Percentiles rank a stretch among this genome's conserved stretches.
phyloP scores from a whole-genome alignment of 2,888 invertebrate genomes.

The Drosophila suboccidentalis region DNA sequence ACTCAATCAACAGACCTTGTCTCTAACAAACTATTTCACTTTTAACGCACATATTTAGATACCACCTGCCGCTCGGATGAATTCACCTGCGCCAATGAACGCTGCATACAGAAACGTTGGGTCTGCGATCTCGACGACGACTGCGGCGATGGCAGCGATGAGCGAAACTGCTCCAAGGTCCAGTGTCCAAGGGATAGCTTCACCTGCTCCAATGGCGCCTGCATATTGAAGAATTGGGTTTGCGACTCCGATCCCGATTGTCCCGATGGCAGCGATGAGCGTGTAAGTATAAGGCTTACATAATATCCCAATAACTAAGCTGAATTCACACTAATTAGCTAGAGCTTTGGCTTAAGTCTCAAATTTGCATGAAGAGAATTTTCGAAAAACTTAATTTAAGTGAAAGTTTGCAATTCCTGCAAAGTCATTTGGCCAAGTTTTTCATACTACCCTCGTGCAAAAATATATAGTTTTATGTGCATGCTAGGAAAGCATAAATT shows the following conservation, averaged over 20 bases:
- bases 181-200: slow-evolving; percentile 90
- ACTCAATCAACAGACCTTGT: slow-evolving; percentile 2
- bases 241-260: slow-evolving; percentile 97
- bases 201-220: slow-evolving; percentile 91
- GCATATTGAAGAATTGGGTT: slow-evolving; percentile 92
- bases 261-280: slow-evolving; percentile 93
- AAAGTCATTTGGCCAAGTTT: slow-evolving; percentile 4
- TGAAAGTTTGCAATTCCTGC: neutral
- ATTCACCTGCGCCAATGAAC: slow-evolving; percentile 96
- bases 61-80: slow-evolving; percentile 96
- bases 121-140: slow-evolving; percentile 95
- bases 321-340: neutral
- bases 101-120: slow-evolving; percentile 95
- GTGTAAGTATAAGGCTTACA: slow-evolving; percentile 85
- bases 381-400: slow-evolving; percentile 11
- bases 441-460: slow-evolving; percentile 34
- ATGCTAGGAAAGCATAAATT: slow-evolving; percentile 64
- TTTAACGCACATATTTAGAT: slow-evolving; percentile 87
- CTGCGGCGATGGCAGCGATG: slow-evolving; percentile 94
- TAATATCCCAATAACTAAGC: too few species aligned
- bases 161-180: slow-evolving; percentile 90
- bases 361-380: neutral
- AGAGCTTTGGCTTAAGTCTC: neutral
- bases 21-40: slow-evolving; percentile 21
- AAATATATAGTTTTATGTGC: slow-evolving; percentile 49